These are phyloP conservation scores for Anas georgica DNA, from an alignment of 2,797 vertebrate species.

Conservation along the genomic window DNA sequence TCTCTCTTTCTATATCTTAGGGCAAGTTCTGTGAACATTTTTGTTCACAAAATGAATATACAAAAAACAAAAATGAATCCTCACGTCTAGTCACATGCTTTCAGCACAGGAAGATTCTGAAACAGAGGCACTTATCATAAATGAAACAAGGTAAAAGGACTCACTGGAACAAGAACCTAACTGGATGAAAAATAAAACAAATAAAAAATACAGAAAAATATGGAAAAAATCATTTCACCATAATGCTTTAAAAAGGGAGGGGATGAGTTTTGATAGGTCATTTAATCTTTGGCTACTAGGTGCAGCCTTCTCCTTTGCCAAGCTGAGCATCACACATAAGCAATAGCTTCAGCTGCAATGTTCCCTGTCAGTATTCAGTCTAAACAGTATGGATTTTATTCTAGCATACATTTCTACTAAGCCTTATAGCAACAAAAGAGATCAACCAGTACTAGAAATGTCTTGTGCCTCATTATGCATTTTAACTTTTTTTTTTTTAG, in stretches of 20 bases:
- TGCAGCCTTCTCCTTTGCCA: not conserved
- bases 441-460: not conserved
- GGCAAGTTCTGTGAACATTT: not conserved
- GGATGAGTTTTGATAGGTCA: not conserved
- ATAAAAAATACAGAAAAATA: not conserved
- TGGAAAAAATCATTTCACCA: not conserved
- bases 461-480: constrained; percentile 18
- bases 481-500: constrained; percentile 22
- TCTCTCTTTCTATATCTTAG: not conserved
- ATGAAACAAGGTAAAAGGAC: not conserved
- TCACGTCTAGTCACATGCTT: not conserved
- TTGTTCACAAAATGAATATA: not conserved
- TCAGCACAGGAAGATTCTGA: not conserved
- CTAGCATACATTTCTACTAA: not conserved
- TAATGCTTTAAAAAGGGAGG: not conserved
- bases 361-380: not conserved
- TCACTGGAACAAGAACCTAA: not conserved
- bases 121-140: not conserved
- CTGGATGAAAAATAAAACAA: not conserved
- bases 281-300: not conserved
- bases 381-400: not conserved
- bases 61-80: no score
- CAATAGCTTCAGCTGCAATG: not conserved
- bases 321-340: not conserved
- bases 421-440: constrained; percentile 4